Evolutionary conservation across 2,113 vertebrate species (phyloP), one percentile per base, ranked within the genome.

Genomic region (Noctilio leporinus): DNA sequence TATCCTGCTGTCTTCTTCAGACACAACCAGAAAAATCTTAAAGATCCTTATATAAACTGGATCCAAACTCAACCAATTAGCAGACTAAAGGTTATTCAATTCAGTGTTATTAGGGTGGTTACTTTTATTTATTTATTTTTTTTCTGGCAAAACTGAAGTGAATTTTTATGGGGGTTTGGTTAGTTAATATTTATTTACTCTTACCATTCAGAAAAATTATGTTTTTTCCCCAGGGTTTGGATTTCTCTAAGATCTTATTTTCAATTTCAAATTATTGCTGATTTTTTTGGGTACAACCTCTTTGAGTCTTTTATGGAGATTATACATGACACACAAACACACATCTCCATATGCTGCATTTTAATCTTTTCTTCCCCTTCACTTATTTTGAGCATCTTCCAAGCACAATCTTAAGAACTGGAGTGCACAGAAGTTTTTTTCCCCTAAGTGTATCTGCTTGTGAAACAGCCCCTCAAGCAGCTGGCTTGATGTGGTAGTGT

Each of bases 101-200:
- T 78, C 64, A 55, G 1, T 19, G 38, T 45, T 86, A 12, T 38
- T 78, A 59, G 5, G 20, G 65, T 55, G 8, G 57, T 62, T 73
- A n/a, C 47, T 91, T 88, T 87, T 22, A 43, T 92, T 49, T 64
- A n/a, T n/a, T n/a, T n/a, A n/a, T 90, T 57, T 28, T 70, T 65
- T 69, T 65, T 3, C n/a, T 91, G 51, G 49, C 33, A 57, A 96
- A 89, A 81, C 12, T 28, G 51, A 84, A 85, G 55, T 49, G 49
- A 64, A 72, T 89, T 91, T 91, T 69, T 75, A 40, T 78, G 12
- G 26, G 24, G 5, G 80, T 95, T 88, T 30, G 33, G 28, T 65
- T 96, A 38, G 26, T 72, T 86, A n/a, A n/a, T 91, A 11, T 75
- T 87, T 38, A 92, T 91, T 93, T 85, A 85, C 30, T 40, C 43